Percentiles rank a stretch among this genome's conserved stretches.
These are phyloP conservation scores for Pammene fasciana DNA, from an alignment of 2,888 invertebrate species.

Conservation along the genomic window DNA sequence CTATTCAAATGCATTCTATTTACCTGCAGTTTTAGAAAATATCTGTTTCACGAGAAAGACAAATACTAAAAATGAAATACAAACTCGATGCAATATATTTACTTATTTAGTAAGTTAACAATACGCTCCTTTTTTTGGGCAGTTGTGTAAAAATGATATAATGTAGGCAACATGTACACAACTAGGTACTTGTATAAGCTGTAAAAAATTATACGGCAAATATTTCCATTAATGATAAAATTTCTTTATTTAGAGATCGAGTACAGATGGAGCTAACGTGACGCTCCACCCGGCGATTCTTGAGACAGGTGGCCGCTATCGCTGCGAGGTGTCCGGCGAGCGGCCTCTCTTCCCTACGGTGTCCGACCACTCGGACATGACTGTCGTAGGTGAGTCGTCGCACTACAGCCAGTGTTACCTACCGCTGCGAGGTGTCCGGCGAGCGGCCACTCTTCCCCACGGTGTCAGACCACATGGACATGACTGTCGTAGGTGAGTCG, in stretches of 20 bases:
- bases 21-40: no score
- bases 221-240: not conserved
- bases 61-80: no score
- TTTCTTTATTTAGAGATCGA: slow-evolving; percentile 78
- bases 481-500: slow-evolving; percentile 88
- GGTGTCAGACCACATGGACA: slow-evolving; percentile 88
- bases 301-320: slow-evolving; percentile 88
- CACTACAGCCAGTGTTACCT: slow-evolving; percentile 82
- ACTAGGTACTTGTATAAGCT: no score
- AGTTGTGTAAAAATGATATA: no score
- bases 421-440: slow-evolving; percentile 90
- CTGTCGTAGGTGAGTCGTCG: slow-evolving; percentile 86
- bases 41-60: no score
- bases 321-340: slow-evolving; percentile 91
- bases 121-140: no score
- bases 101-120: no score
- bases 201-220: no score
- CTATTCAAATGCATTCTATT: no score
- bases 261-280: slow-evolving; percentile 86
- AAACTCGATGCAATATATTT: no score
- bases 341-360: slow-evolving; percentile 90
- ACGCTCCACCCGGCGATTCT: slow-evolving; percentile 86
- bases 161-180: no score
- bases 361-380: slow-evolving; percentile 88
- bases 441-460: slow-evolving; percentile 90